These are phyloP conservation scores for Deilephila elpenor DNA, from an alignment of 2,888 invertebrate species.

Conservation along the genomic window DNA sequence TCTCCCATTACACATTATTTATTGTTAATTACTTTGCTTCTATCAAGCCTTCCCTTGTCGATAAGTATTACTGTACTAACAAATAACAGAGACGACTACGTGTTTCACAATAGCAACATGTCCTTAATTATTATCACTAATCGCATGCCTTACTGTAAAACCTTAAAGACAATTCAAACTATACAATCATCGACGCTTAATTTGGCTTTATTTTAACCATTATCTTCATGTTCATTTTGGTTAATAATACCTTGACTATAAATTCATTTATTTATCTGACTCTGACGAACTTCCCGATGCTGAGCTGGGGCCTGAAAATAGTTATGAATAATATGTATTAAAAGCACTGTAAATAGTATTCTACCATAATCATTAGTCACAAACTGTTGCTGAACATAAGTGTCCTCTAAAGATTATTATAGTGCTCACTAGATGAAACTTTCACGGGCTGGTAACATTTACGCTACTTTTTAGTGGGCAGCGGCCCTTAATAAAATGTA, in stretches of 20 bases:
- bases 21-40: too few species aligned
- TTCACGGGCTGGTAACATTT: too few species aligned
- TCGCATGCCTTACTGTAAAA: background rate
- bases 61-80: background rate
- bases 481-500: too few species aligned
- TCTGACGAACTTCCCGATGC: slow-evolving; percentile 86
- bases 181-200: slow-evolving; percentile 16
- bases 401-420: background rate
- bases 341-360: background rate
- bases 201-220: slow-evolving; percentile 35
- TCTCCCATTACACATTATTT: too few species aligned
- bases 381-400: background rate
- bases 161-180: slow-evolving; percentile 20
- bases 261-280: slow-evolving; percentile 75
- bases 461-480: too few species aligned
- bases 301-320: slow-evolving; percentile 82
- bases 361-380: too few species aligned
- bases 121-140: background rate
- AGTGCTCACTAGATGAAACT: too few species aligned
- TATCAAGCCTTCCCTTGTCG: too few species aligned
- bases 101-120: background rate
- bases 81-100: background rate
- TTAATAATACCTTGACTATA: slow-evolving; percentile 46
- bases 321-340: slow-evolving; percentile 34
- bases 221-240: slow-evolving; percentile 38